A percentile compares a stretch with the other conserved stretches of the same genome.
Evolutionary conservation across 2,888 invertebrate genomes (phyloP).

Genomic region (Horisme vitalbata): DNA sequence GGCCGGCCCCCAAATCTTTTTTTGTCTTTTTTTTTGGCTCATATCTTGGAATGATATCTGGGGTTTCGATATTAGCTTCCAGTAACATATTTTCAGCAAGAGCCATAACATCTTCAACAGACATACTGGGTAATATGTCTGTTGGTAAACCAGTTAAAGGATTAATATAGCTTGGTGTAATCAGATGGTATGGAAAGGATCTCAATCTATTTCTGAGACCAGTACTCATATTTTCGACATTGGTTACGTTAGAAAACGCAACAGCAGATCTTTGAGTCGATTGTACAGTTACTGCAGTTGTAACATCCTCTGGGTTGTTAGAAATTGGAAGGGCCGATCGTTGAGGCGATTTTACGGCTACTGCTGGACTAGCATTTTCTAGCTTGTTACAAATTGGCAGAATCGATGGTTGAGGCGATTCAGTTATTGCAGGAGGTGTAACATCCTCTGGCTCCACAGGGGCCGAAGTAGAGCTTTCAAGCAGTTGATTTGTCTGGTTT

Average conservation of each 20-base stretch:
- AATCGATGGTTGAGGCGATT: too few relatives aligned
- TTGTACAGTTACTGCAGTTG: too few relatives aligned
- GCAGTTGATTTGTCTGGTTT: constrained; percentile 50
- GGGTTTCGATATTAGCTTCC: background rate
- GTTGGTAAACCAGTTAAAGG: background rate
- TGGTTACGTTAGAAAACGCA: background rate
- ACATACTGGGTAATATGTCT: background rate
- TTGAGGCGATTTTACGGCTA: too few relatives aligned
- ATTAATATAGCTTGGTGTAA: background rate
- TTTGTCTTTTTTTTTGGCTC: background rate
- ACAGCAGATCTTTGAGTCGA: too few relatives aligned
- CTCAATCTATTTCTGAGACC: background rate
- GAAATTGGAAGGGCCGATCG: too few relatives aligned
- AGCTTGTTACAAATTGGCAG: too few relatives aligned
- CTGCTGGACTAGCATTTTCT: too few relatives aligned
- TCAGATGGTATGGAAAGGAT: background rate
- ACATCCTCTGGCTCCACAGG: constrained; percentile 1
- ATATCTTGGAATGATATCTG: background rate
- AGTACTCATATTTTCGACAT: background rate
- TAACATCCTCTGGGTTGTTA: too few relatives aligned
- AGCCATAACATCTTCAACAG: constrained; percentile 9
- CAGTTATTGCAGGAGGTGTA: constrained; percentile 29
- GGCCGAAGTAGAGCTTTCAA: constrained; percentile 16
- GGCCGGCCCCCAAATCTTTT: background rate
- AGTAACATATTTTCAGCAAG: constrained; percentile 13